phyloP scores from a whole-genome alignment of 2,888 invertebrate species.

The Sceliomorpha sp. region DNA sequence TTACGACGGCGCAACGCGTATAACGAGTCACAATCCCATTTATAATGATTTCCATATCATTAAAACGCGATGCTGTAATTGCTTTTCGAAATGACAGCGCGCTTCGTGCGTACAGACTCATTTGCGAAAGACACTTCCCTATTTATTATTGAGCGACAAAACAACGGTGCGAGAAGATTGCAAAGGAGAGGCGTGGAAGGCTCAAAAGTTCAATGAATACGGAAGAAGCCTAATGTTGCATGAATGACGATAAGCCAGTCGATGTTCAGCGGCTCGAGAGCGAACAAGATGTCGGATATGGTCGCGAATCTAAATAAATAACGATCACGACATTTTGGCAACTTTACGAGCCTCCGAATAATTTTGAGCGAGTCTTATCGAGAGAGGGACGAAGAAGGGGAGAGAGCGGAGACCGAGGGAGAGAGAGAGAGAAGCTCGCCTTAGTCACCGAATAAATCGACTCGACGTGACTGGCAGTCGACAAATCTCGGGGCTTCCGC shows the following conservation, averaged over 20 bases:
- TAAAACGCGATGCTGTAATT: too few relatives aligned
- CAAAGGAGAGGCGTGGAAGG: slow-evolving; percentile 46
- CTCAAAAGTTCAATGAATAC: slow-evolving; percentile 73
- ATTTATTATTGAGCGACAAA: slow-evolving; percentile 41
- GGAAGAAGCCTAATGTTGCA: slow-evolving; percentile 78
- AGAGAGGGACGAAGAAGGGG: slow-evolving; percentile 27
- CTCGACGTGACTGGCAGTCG: slow-evolving; percentile 72
- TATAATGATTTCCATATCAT: background rate
- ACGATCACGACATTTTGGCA: slow-evolving; percentile 60
- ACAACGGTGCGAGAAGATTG: slow-evolving; percentile 33
- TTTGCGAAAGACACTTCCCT: too few relatives aligned
- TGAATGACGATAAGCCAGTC: slow-evolving; percentile 79
- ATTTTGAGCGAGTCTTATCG: slow-evolving; percentile 49
- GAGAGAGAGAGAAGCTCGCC: slow-evolving; percentile 60
- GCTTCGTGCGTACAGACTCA: too few relatives aligned
- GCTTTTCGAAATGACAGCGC: too few relatives aligned
- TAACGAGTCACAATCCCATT: background rate
- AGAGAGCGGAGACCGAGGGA: slow-evolving; percentile 5
- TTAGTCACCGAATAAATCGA: slow-evolving; percentile 70
- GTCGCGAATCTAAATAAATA: slow-evolving; percentile 69
- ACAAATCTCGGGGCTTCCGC: slow-evolving; percentile 67
- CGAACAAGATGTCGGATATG: slow-evolving; percentile 56
- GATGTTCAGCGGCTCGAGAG: slow-evolving; percentile 62
- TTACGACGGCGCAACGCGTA: background rate
- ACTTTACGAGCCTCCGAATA: slow-evolving; percentile 54